These are phyloP conservation scores for Phylloscopus trochiloides DNA, from an alignment of 2,113 vertebrate genomes.

Conservation along the genomic window DNA sequence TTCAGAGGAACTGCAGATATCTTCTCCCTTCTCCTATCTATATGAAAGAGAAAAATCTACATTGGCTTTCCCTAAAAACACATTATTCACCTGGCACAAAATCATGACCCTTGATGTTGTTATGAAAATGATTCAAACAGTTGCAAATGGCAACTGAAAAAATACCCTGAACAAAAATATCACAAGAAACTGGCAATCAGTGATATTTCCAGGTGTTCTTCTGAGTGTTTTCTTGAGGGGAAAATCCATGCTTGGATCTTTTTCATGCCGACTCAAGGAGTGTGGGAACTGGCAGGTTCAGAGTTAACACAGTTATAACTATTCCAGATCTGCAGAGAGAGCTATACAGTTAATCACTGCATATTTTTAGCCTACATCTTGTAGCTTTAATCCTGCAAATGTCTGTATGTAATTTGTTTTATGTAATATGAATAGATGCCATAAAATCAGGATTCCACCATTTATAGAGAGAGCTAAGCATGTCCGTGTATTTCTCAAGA, in stretches of 20 bases:
- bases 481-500: background rate
- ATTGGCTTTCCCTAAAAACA: background rate
- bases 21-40: background rate
- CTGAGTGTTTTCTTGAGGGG: background rate
- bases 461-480: background rate
- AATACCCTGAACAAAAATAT: background rate
- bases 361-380: constrained; percentile 62
- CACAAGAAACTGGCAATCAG: background rate
- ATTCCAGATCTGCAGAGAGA: constrained; percentile 57
- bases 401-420: constrained; percentile 60
- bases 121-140: background rate
- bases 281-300: background rate
- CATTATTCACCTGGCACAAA: background rate
- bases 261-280: background rate
- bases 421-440: constrained; percentile 54
- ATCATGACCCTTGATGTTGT: background rate
- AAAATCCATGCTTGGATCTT: background rate
- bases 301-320: constrained; percentile 38
- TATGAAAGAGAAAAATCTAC: background rate
- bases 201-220: background rate
- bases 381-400: constrained; percentile 67
- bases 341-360: constrained; percentile 61
- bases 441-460: constrained; percentile 28
- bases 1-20: background rate
- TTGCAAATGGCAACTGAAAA: background rate